Base-by-base conservation (phyloP, 2,888 invertebrate genomes). In the Seira musarum region DNA sequence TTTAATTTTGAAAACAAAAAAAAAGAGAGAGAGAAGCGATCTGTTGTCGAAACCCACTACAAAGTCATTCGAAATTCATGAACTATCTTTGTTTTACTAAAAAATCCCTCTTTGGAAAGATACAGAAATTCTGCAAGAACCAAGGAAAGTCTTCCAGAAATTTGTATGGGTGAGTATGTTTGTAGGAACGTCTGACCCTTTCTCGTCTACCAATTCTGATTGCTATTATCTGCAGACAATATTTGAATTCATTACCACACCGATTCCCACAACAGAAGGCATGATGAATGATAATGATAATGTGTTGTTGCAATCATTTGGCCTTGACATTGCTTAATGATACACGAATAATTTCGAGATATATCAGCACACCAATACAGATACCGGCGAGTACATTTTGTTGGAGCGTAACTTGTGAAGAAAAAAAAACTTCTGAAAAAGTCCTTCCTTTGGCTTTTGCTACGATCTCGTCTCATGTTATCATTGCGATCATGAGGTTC, bases 201-300 rank as follows among this genome's bases (percentile, higher is more conserved):
- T 8, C 8, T 5, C 30, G 19, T 22, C 21, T 66, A 8, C 13
- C 30, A 25, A 35, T 40, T 5, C 53, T 69, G 70, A 35, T 61
- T 24, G 57, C 30, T 21, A 63, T 24, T 8, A 71, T 60, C 22
- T n/a, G 64, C 53, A 73, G 46, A 49, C n/a, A 49, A 63, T 63
- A 71, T 73, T 65, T 73, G 73, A 73, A 64, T 73, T 71, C 53
- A 73, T 73, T 73, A 65, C 57, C 73, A 65, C 49, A 53, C 57
- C 73, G 53, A 57, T 77, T 77, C 70, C 65, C 76, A 77, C 70
- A 77, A 17, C 76, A 77, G 69, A 77, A 77, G 76, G 76, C 17
- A 64, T 65, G 49, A 64, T 72, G 71, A 40, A 68, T 57, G 24
- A 57, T 67, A 49, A 46, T 67, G 67, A 67, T 49, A 49, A 66